A percentile compares a stretch with the other conserved stretches of the same genome.
Evolutionary conservation across 2,888 invertebrate genomes (phyloP).

Genomic region (Xanthia icteritia): DNA sequence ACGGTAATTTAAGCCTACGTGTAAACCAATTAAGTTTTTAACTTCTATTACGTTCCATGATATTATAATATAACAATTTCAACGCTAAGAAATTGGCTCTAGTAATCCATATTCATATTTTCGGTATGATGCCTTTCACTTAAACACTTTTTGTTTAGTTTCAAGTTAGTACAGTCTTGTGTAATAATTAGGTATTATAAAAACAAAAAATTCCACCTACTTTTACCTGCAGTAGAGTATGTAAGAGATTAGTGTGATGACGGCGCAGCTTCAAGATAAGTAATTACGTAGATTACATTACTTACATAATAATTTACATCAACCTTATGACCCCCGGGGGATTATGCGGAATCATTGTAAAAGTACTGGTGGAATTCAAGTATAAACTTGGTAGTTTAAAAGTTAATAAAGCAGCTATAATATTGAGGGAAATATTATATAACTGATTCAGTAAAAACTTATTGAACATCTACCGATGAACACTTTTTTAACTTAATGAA

Average conservation of each 20-base stretch:
- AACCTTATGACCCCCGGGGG: slow-evolving; percentile 5
- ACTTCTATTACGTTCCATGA: background rate
- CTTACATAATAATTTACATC: slow-evolving; percentile 16
- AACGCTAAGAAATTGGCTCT: slow-evolving; percentile 28
- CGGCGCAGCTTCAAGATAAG: slow-evolving; percentile 3
- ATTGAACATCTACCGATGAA: too few species aligned
- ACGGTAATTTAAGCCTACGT: background rate
- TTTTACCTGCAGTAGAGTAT: slow-evolving; percentile 26
- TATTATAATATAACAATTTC: slow-evolving; percentile 4
- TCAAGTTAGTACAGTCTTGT: slow-evolving; percentile 29
- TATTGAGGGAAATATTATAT: too few species aligned
- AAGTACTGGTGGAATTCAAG: background rate
- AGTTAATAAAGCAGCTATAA: background rate
- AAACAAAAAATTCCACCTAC: slow-evolving; percentile 17
- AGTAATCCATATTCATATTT: slow-evolving; percentile 15
- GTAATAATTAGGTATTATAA: slow-evolving; percentile 33
- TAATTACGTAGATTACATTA: slow-evolving; percentile 27
- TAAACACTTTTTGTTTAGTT: slow-evolving; percentile 9
- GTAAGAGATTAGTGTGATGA: slow-evolving; percentile 32
- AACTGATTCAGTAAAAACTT: too few species aligned
- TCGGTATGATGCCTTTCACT: slow-evolving; percentile 40
- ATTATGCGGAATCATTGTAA: slow-evolving; percentile 17
- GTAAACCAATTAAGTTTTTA: background rate
- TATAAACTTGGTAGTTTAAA: background rate
- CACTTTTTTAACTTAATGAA: too few species aligned